Percentiles rank a stretch among this genome's conserved stretches.
Evolutionary conservation across 2,797 vertebrate species (phyloP).

Genomic region (Lepidocolaptes lacrymiger): DNA sequence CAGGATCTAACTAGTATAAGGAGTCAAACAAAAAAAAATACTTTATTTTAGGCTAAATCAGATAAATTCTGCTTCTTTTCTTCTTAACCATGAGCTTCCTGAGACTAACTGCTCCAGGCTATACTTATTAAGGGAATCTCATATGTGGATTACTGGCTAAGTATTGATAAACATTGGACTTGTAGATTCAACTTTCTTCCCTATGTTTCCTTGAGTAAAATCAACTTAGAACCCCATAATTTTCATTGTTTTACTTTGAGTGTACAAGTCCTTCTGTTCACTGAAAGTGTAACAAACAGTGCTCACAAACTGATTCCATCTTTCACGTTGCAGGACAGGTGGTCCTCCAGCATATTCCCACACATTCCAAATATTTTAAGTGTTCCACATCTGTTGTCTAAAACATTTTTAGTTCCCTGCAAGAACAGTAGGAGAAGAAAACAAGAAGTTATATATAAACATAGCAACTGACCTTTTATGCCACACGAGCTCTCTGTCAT

Average conservation of each 20-base stretch:
- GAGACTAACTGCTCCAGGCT: neutral
- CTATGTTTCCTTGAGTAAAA: neutral
- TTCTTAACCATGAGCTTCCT: conserved; percentile 8
- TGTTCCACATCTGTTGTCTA: conserved; percentile 65
- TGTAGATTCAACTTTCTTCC: neutral
- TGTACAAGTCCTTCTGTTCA: neutral
- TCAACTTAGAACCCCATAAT: neutral
- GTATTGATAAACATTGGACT: neutral
- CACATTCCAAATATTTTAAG: conserved; percentile 55
- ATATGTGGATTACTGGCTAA: neutral
- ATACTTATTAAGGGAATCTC: neutral
- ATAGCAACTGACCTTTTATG: conserved; percentile 41
- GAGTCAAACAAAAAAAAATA: conserved; percentile 12
- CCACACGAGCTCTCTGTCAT: conserved; percentile 11
- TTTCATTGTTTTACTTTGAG: neutral
- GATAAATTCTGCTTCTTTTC: conserved; percentile 21
- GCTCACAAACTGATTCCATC: neutral
- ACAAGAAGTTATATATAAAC: conserved; percentile 43
- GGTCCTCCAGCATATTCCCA: conserved; percentile 58
- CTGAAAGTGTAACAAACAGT: neutral
- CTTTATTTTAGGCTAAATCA: conserved; percentile 30
- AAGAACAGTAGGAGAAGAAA: conserved; percentile 52
- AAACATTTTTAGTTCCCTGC: conserved; percentile 41
- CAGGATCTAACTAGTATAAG: conserved; percentile 1
- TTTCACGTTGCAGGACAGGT: conserved; percentile 60